Percentiles rank a stretch among this genome's conserved stretches.
Evolutionary conservation across 2,888 invertebrate species (phyloP).

Genomic region (Chironomus riparius): DNA sequence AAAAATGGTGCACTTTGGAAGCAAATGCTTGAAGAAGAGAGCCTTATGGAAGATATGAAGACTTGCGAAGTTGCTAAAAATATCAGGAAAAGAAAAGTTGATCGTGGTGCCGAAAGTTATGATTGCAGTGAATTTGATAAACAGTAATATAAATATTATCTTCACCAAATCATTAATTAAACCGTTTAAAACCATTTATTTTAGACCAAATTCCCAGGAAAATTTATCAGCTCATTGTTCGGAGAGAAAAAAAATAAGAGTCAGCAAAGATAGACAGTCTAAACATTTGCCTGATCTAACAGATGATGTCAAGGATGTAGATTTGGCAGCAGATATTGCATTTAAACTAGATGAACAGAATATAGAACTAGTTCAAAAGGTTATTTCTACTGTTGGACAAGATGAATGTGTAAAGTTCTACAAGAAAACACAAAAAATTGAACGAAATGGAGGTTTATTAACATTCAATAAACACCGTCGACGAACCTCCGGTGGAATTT

Average conservation of each 20-base stretch:
- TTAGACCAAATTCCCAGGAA: background rate
- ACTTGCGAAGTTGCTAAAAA: conserved; percentile 63
- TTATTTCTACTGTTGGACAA: conserved; percentile 62
- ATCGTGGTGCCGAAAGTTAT: conserved; percentile 65
- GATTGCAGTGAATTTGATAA: conserved; percentile 45
- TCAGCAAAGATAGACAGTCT: background rate
- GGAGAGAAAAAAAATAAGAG: background rate
- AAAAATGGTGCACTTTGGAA: conserved; percentile 17
- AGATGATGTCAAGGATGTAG: background rate
- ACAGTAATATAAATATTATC: background rate
- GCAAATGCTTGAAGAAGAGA: conserved; percentile 56
- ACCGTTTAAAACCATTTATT: too few relatives aligned
- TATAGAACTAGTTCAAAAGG: conserved; percentile 46
- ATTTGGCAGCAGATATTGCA: background rate
- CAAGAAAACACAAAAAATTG: conserved; percentile 70
- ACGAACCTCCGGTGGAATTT: conserved; percentile 80
- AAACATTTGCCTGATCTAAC: background rate
- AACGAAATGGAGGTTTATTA: conserved; percentile 78
- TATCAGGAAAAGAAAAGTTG: conserved; percentile 38
- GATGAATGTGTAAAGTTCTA: conserved; percentile 65
- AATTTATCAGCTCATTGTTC: background rate
- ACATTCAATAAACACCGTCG: conserved; percentile 72
- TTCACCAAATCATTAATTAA: too few relatives aligned
- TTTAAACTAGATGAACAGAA: conserved; percentile 6
- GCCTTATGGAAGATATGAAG: conserved; percentile 67